phyloP scores from a whole-genome alignment of 2,888 invertebrate species.

The Cataglyphis rosenhaueri region DNA sequence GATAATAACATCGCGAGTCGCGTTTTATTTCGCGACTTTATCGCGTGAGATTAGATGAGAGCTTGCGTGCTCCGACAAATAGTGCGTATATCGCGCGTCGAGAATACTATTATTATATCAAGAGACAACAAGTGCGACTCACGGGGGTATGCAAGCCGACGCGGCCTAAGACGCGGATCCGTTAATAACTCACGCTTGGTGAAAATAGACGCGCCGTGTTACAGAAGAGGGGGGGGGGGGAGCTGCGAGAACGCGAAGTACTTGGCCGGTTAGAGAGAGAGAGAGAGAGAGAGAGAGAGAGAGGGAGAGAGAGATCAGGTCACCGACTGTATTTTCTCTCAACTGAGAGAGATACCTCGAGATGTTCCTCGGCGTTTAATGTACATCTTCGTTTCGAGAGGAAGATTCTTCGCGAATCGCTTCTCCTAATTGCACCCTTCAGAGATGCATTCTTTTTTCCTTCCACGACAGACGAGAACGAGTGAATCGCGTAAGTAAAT shows the following conservation, averaged over 20 bases:
- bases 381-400: neutral
- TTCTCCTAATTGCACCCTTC: neutral
- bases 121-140: conserved; percentile 74
- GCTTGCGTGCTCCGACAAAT: conserved; percentile 68
- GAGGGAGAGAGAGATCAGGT: conserved; percentile 44
- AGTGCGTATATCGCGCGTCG: conserved; percentile 61
- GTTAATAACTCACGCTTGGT: conserved; percentile 73
- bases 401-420: conserved; percentile 1
- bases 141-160: conserved; percentile 53
- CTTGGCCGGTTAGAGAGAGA: conserved; percentile 56
- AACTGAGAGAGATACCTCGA: conserved; percentile 37
- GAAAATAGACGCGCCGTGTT: conserved; percentile 71
- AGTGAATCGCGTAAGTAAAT: neutral
- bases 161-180: conserved; percentile 65
- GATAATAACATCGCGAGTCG: neutral
- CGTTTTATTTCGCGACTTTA: conserved; percentile 3
- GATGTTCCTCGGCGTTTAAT: conserved; percentile 17
- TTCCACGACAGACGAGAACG: neutral
- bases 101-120: conserved; percentile 72
- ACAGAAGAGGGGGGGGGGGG: conserved; percentile 52
- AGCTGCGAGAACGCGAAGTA: conserved; percentile 58
- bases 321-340: conserved; percentile 55
- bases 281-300: conserved; percentile 39
- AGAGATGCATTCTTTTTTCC: neutral
- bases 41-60: conserved; percentile 16